Percentiles rank a stretch among this genome's conserved stretches.
Conservation (phyloP, 2,113 vertebrate species). For the Cyprinodon tularosa region DNA sequence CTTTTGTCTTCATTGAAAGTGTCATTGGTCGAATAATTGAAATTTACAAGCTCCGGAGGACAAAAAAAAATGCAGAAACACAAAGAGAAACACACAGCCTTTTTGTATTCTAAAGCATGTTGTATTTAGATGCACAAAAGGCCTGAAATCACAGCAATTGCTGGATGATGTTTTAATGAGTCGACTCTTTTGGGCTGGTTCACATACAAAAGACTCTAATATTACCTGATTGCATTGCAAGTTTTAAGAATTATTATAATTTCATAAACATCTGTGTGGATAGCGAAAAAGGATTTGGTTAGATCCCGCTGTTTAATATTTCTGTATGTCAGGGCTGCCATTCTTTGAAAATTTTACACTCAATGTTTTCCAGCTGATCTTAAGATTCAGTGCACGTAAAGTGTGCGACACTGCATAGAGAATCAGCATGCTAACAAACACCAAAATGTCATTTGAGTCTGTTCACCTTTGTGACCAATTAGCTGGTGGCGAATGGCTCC, state of each 20-base stretch:
- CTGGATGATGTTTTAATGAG: background rate
- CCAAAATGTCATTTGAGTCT: background rate
- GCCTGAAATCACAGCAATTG: background rate
- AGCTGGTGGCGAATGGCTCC: slow-evolving; percentile 8
- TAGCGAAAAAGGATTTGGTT: background rate
- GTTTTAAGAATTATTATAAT: too few species aligned
- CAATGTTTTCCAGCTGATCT: slow-evolving; percentile 13
- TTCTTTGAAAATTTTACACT: slow-evolving; percentile 16
- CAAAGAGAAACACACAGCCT: background rate
- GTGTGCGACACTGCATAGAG: background rate
- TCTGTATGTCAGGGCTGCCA: background rate
- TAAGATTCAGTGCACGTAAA: slow-evolving; percentile 36
- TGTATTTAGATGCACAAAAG: background rate
- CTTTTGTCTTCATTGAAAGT: slow-evolving; percentile 30
- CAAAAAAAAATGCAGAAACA: background rate
- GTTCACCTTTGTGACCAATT: slow-evolving; percentile 22
- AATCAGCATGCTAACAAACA: background rate
- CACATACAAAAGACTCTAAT: too few species aligned
- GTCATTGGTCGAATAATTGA: slow-evolving; percentile 28
- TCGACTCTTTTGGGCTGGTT: background rate
- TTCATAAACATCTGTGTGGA: background rate
- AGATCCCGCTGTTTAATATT: background rate
- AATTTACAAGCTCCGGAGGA: slow-evolving; percentile 26
- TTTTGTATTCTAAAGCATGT: background rate
- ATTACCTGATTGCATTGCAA: background rate